Percentiles rank a stretch among this genome's conserved stretches.
phyloP scores from a whole-genome alignment of 2,888 invertebrate species.

The Linnaemya vulpina region DNA sequence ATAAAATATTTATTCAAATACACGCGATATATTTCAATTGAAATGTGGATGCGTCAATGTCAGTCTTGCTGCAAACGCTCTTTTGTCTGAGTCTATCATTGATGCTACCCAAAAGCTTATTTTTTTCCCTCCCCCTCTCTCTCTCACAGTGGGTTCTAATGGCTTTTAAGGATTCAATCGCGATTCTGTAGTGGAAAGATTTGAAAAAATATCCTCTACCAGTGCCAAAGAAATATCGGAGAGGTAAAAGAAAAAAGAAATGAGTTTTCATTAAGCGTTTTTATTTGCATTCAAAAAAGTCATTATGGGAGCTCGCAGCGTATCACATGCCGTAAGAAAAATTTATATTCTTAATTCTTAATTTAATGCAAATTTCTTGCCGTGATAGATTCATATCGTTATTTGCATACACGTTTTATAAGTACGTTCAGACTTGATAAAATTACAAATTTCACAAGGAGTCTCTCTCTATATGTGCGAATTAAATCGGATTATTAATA shows the following conservation, averaged over 20 bases:
- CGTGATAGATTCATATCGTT: constrained; percentile 15
- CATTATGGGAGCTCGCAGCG: constrained; percentile 30
- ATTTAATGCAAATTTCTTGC: constrained; percentile 9
- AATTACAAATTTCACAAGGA: neutral
- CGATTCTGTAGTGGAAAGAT: constrained; percentile 33
- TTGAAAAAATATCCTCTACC: constrained; percentile 4
- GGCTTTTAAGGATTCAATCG: constrained; percentile 33
- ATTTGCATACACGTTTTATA: too few species aligned
- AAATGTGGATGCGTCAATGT: constrained; percentile 59
- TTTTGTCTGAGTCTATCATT: constrained; percentile 61
- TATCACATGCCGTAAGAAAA: constrained; percentile 8
- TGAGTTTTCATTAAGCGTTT: neutral
- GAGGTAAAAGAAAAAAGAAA: neutral
- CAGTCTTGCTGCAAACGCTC: constrained; percentile 53
- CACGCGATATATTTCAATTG: constrained; percentile 58
- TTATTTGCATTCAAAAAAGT: constrained; percentile 6
- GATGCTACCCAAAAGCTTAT: constrained; percentile 55
- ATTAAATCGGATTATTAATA: too few species aligned
- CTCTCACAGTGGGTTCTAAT: constrained; percentile 37
- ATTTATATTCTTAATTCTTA: neutral
- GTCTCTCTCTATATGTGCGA: too few species aligned
- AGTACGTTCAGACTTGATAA: too few species aligned
- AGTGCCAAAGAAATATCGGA: constrained; percentile 8
- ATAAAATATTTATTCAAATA: constrained; percentile 62
- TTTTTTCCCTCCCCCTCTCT: too few species aligned